Evolutionary conservation across 1,140 invertebrate genomes (phyloP), one percentile per base, ranked within the genome.

Genomic region (Muscidifurax raptorellus): DNA sequence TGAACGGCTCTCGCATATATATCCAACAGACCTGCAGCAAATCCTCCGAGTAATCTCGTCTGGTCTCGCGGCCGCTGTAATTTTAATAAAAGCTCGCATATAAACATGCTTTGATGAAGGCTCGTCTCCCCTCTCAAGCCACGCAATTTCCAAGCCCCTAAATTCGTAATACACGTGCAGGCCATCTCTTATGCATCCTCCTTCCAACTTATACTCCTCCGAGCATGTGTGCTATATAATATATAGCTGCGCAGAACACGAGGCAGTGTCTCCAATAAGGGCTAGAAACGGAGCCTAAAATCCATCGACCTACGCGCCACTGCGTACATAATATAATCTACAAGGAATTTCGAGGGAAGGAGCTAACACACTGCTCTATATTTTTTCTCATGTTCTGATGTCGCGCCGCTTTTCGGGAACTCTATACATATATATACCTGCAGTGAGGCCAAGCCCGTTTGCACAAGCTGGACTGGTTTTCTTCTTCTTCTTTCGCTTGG

Each of bases 291-390:
- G 7, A 74, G 32, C 71, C 71, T 74, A 25, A n/a, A 40, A 74
- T 40, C 7, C 69, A 72, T 72, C 69, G 69, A 72, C 69, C 69
- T 72, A 15, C 13, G 10, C 36, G 36, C 66, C 64, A 22, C 28
- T 13, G 79, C 40, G 32, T 32, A 6, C 5, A 32, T 5, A n/a
- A 32, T 32, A 32, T 5, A 32, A 6, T 5, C 2, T 2, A 32
- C 32, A 32, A 6, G 5, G 32, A 32, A 40, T 6, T 9, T 6
- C 7, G 7, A 22, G 59, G 18, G 59, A 64, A 7, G n/a, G n/a
- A 64, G n/a, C 59, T 22, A 64, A 64, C 15, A n/a, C 52, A 32
- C 22, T 79, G 77, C 52, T 79, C 77, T 44, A 59, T 64, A n/a
- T 79, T 79, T 66, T 79, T 64, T 59, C 5, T 22, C 12, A 6